phyloP scores from a whole-genome alignment of 2,888 invertebrate genomes.

The Chesias legatella region DNA sequence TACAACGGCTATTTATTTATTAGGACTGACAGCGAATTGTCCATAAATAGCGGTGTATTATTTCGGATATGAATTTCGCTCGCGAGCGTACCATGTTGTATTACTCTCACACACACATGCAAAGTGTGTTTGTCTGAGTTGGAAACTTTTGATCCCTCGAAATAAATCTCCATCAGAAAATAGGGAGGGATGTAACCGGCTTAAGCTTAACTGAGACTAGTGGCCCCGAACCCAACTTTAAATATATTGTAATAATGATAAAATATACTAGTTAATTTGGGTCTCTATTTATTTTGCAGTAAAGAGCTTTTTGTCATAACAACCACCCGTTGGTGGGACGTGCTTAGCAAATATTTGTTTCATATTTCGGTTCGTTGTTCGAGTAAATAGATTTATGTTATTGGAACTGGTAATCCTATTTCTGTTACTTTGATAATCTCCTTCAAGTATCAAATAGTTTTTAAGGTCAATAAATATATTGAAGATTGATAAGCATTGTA shows the following conservation, averaged over 20 bases:
- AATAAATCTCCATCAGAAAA: slow-evolving; percentile 81
- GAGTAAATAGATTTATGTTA: slow-evolving; percentile 68
- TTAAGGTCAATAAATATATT: neutral
- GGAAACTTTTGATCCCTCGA: slow-evolving; percentile 78
- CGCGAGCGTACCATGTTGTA: slow-evolving; percentile 36
- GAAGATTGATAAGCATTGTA: no score
- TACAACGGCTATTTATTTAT: slow-evolving; percentile 54
- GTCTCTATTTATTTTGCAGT: slow-evolving; percentile 65
- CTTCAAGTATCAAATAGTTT: slow-evolving; percentile 27
- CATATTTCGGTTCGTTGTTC: slow-evolving; percentile 62
- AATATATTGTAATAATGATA: slow-evolving; percentile 79
- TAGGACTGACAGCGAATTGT: slow-evolving; percentile 55
- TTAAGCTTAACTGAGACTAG: slow-evolving; percentile 79
- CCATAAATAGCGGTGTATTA: slow-evolving; percentile 51
- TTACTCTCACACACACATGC: slow-evolving; percentile 34
- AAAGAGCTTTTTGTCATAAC: slow-evolving; percentile 66
- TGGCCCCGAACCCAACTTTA: slow-evolving; percentile 71
- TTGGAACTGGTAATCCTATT: slow-evolving; percentile 61
- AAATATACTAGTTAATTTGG: slow-evolving; percentile 73
- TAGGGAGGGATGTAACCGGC: slow-evolving; percentile 78
- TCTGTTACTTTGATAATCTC: slow-evolving; percentile 51
- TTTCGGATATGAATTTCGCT: slow-evolving; percentile 48
- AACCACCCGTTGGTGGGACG: slow-evolving; percentile 27
- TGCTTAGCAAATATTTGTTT: slow-evolving; percentile 65
- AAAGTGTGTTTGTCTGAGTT: slow-evolving; percentile 52